Evolutionary conservation across 2,797 vertebrate genomes (phyloP).

Genomic region (Pangasius sanitwongsei): DNA sequence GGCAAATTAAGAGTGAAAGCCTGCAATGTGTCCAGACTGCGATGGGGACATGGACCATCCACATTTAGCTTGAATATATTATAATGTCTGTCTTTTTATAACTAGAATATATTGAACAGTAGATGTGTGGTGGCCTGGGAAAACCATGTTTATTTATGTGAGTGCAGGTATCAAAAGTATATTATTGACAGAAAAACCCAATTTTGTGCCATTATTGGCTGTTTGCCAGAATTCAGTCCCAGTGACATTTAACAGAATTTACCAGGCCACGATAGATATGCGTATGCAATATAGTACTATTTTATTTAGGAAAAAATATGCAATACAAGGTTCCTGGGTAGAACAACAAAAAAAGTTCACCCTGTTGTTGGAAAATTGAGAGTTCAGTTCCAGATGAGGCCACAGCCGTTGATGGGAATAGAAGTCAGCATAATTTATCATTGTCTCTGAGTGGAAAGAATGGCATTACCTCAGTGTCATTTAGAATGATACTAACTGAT

Average conservation of each 20-base stretch:
- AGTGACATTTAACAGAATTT: not conserved
- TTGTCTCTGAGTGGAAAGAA: not conserved
- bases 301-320: not conserved
- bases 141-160: not conserved
- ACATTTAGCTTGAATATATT: not conserved
- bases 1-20: not conserved
- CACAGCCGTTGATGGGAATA: not conserved
- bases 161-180: not conserved
- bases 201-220: not conserved
- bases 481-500: not conserved
- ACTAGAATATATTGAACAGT: not conserved
- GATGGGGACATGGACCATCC: constrained; percentile 50
- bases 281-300: not conserved
- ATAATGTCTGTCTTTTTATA: not conserved
- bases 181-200: not conserved
- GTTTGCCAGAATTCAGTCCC: not conserved
- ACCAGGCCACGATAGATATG: not conserved
- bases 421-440: not conserved
- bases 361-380: not conserved
- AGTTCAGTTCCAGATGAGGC: not conserved
- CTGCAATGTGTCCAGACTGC: constrained; percentile 55
- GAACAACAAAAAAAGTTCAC: not conserved
- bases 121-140: not conserved
- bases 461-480: not conserved
- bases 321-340: not conserved